A percentile compares a stretch with the other conserved stretches of the same genome.
phyloP scores from a whole-genome alignment of 2,113 vertebrate species.

The Progne subis region DNA sequence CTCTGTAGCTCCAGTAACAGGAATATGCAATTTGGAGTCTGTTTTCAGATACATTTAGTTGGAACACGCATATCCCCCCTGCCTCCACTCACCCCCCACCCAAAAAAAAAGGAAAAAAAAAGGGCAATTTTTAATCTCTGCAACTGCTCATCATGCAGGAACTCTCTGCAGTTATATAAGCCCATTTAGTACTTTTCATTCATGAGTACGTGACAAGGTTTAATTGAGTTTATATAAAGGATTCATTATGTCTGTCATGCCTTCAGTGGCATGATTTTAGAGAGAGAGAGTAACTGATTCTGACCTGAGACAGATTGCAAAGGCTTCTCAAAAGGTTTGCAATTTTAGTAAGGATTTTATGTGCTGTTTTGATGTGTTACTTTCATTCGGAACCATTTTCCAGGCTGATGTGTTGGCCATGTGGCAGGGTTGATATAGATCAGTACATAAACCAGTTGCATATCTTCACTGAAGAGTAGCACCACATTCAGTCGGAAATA shows the following conservation, averaged over 20 bases:
- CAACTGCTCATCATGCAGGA: neutral
- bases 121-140: neutral
- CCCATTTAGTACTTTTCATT: neutral
- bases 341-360: neutral
- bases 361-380: neutral
- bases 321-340: neutral
- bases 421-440: neutral
- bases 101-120: neutral
- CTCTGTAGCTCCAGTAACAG: neutral
- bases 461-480: neutral
- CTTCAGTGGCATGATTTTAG: neutral
- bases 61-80: neutral
- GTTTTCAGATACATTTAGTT: neutral
- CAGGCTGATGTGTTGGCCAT: neutral
- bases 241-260: neutral
- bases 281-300: neutral
- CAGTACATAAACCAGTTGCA: neutral
- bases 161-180: neutral
- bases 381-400: neutral
- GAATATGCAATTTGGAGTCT: neutral
- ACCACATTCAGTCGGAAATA: neutral
- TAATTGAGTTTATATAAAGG: neutral
- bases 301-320: neutral
- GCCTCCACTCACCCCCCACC: fast-evolving
- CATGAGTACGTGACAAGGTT: neutral